Conservation (phyloP, 2,797 vertebrate species). For the Podarcis lilfordi region DNA sequence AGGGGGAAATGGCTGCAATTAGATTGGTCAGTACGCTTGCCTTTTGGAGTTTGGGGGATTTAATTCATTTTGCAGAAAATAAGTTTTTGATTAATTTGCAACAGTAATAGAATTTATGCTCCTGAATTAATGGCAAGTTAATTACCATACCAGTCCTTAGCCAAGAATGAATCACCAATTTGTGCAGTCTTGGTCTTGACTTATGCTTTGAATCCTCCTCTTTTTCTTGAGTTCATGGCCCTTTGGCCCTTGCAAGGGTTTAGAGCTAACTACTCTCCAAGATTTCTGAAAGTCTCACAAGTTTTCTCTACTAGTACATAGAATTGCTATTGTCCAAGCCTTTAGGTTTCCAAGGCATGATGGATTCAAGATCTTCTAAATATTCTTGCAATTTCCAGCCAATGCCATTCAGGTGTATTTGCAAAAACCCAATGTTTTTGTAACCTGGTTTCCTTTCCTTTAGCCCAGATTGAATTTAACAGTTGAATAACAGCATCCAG, state of each 20-base stretch:
- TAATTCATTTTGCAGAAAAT: constrained; percentile 39
- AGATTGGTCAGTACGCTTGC: constrained; percentile 14
- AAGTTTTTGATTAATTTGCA: constrained; percentile 49
- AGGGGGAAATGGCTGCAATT: constrained; percentile 25
- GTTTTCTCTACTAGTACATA: neutral
- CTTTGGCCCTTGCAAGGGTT: neutral
- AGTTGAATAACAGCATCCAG: neutral
- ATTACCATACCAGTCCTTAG: constrained; percentile 1
- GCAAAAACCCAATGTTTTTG: too few relatives aligned
- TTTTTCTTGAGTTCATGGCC: neutral
- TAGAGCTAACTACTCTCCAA: neutral
- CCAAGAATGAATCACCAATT: neutral
- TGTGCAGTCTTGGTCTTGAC: neutral
- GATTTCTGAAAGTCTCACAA: neutral
- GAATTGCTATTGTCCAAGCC: neutral
- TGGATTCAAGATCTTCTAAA: neutral
- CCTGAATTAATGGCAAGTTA: constrained; percentile 16
- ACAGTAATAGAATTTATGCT: neutral
- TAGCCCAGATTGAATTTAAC: neutral
- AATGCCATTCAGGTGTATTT: neutral
- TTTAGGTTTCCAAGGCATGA: neutral
- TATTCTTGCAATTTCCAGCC: neutral
- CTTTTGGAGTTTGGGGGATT: constrained; percentile 18
- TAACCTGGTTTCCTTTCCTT: neutral
- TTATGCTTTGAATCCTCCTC: neutral